Base-by-base conservation (phyloP, 1,140 invertebrate genomes). In the Meloidogyne chitwoodi region DNA sequence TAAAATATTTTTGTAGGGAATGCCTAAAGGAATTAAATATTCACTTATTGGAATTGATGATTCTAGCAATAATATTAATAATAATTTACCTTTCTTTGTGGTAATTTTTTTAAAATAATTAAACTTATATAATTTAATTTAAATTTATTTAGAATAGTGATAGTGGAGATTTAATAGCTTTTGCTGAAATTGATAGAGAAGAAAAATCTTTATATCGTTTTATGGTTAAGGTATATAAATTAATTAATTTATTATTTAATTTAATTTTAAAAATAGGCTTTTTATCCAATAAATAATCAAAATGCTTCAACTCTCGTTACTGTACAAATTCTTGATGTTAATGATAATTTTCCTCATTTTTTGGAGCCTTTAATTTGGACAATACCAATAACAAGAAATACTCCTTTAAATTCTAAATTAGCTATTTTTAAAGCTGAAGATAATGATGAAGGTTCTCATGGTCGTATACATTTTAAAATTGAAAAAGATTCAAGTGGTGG, bases 271-370 rank as follows among this genome's bases (percentile, higher is more conserved):
- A 31, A 31, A 24, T 27, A 66, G 26, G 44, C 75, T 26, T 77
- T 76, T 19, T 68, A 66, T 8, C 27, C 69, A 2, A 44, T 26
- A 11, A 22, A 12, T 19, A 26, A 31, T 61, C 61, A 38, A 27
- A 73, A 63, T 12, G 65, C 77, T 44, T 65, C 69, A 34, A 79
- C 78, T 8, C 38, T 56, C 1, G 69, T 85, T 16, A 80, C 80
- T 8, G 79, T 85, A 0, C 80, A 75, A 29, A 84, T 85, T 76
- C 67, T 87, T 0, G 84, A 85, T 61, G 85, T 85, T 11, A 85
- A 85, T 75, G 84, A 85, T 83, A 85, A 85, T 63, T 83, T 79
- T 68, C 84, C 84, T 8, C 22, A 56, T 8, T 87, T 85, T 66
- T 19, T 79, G 63, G 34, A 78, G 16, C 69, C 77, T 26, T 62